Evolutionary conservation across 2,888 invertebrate genomes (phyloP), one percentile per base, ranked within the genome.

Genomic region (Eupithecia subfuscata): DNA sequence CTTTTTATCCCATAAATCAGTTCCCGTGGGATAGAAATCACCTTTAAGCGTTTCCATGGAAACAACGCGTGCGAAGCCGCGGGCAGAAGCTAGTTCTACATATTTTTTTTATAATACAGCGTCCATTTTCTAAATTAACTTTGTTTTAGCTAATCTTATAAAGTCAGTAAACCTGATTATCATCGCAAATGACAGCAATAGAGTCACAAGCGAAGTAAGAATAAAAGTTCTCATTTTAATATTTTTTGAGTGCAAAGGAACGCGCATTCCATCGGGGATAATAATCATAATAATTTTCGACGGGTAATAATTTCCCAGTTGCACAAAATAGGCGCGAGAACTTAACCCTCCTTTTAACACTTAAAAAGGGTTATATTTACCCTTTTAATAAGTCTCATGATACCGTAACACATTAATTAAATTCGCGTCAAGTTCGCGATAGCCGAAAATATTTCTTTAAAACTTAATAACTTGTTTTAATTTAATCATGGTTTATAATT

Each of bases 401-500:
- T 67, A 73, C 48, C 52, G 18, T 25, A 67, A 67, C 40, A 74
- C 60, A 65, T 70, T 91, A 91, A 93, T 93, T 92, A 91, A 91
- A 91, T 90, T 88, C 85, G 84, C 86, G 83, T 85, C 86, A 88
- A 90, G 87, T 89, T 85, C 85, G 85, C 86, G 89, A 89, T 88
- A 87, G 86, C 86, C 86, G 85, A 83, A 85, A 90, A 90, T 88
- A 89, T 90, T 91, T 90, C 91, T 92, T 93, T 89, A 90, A 88
- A 91, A 91, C 88, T 92, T 86, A 88, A 86, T 89, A 92, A 91
- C 90, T 92, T 91, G 89, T 91, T 91, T 92, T 88, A 92, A 92
- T 92, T 92, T 91, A 92, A 93, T 92, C 91, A 92, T 88, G 87
- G 88, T 87, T 91, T 91, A 92, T 91, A 91, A 92, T 90, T 91